Evolutionary conservation across 2,888 invertebrate genomes (phyloP), one percentile per base, ranked within the genome.

Genomic region (Spodoptera picta): DNA sequence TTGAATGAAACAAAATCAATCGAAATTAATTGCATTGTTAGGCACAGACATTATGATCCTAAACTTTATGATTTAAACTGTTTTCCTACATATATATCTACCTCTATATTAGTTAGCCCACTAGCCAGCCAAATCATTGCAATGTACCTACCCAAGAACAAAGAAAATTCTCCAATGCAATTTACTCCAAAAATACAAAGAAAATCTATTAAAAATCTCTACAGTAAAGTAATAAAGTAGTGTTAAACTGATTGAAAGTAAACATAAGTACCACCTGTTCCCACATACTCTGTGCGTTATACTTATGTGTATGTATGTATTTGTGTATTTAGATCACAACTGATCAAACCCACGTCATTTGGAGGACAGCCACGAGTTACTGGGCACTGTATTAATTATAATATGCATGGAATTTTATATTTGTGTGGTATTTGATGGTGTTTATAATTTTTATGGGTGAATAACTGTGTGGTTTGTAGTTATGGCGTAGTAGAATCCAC

Each of bases 291-390:
- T 65, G 63, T 77, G 76, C 60, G 54, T 58, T 73, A 56, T 45
- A 50, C n/a, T 42, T 23, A 27, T 4, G 23, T 27, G 1, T 47
- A 48, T 31, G 75, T 75, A 80, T 80, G 87, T 86, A 87, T 80
- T 87, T 65, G 58, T 69, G 75, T 85, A 91, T 90, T 82, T 92
- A 82, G 93, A 84, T 74, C 92, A 82, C 93, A 93, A 85, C 90
- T 93, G 93, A 84, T 75, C 83, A 85, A 89, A 92, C 82, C 68
- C 31, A 87, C 88, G 87, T 88, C 89, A 88, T 73, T 82, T 81
- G 74, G 83, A 85, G 86, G 84, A 85, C 65, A 24, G 31, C 45
- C 44, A 14, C 19, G 45, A 69, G 56, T 70, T 65, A 56, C 51
- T 23, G 66, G 56, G 52, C 73, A 62, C 66, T 74, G 36, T 36